These are phyloP conservation scores for Cebus imitator DNA, from an alignment of 2,113 vertebrate species.

Conservation along the genomic window DNA sequence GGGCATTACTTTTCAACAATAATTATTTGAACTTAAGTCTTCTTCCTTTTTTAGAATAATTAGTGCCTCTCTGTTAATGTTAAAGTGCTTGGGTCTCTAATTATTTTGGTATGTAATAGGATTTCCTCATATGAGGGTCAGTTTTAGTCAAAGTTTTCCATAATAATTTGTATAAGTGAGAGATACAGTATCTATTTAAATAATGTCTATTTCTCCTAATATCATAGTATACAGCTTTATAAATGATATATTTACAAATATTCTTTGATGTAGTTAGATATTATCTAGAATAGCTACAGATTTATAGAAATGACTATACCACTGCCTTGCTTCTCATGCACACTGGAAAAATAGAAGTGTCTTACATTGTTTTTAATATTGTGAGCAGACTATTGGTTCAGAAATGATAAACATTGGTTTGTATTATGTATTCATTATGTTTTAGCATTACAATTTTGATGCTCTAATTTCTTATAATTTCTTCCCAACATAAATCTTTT, in stretches of 20 bases:
- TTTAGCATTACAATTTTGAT: neutral
- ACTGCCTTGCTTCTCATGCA: neutral
- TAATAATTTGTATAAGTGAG: constrained; percentile 30
- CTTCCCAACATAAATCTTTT: neutral
- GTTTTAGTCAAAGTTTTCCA: neutral
- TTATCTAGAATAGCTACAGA: neutral
- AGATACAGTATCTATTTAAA: neutral
- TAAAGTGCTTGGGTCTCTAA: neutral
- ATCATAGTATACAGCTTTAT: neutral
- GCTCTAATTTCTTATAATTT: neutral
- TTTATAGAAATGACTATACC: neutral
- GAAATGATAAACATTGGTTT: neutral
- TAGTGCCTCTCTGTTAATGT: neutral
- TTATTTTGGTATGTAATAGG: neutral
- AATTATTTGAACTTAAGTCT: constrained; percentile 23
- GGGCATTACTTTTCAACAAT: neutral
- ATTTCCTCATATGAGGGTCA: neutral
- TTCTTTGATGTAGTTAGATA: neutral
- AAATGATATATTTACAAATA: neutral
- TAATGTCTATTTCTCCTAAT: neutral
- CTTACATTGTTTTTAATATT: neutral
- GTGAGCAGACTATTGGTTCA: neutral
- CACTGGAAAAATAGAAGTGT: neutral
- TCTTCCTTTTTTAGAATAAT: constrained; percentile 26
- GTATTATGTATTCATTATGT: neutral